A percentile compares a stretch with the other conserved stretches of the same genome.
These are phyloP conservation scores for Acomys russatus DNA, from an alignment of 2,797 vertebrate species.

Conservation along the genomic window DNA sequence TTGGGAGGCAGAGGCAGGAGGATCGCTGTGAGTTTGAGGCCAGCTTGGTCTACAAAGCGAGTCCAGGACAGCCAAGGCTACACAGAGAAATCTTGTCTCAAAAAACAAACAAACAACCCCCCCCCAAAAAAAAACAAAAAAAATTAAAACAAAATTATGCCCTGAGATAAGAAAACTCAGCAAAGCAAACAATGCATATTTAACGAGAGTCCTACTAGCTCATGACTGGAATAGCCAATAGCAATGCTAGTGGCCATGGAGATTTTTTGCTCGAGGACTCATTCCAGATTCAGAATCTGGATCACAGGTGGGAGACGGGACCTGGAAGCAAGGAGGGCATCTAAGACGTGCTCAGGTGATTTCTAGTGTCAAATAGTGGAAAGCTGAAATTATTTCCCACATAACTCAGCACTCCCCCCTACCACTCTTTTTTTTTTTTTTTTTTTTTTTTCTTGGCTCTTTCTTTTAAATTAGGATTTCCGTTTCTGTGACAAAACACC, in stretches of 20 bases:
- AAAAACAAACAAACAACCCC: too few relatives aligned
- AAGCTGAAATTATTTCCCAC: constrained; percentile 19
- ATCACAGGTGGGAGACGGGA: background rate
- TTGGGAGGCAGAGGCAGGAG: too few relatives aligned
- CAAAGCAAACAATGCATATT: background rate
- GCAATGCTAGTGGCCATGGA: background rate
- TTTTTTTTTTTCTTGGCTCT: too few relatives aligned
- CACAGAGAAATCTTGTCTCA: too few relatives aligned
- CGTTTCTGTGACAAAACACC: background rate
- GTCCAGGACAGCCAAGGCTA: too few relatives aligned
- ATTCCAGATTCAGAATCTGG: background rate
- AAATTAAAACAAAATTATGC: constrained; percentile 13
- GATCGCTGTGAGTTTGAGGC: too few relatives aligned
- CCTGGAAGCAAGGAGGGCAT: background rate
- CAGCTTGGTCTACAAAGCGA: too few relatives aligned
- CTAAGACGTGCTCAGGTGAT: background rate
- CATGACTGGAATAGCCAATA: background rate
- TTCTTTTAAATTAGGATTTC: background rate
- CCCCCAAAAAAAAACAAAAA: too few relatives aligned
- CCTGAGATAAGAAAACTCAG: background rate
- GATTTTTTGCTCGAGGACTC: accelerated
- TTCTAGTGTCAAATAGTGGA: background rate
- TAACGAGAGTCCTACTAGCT: background rate
- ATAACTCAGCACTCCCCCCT: background rate
- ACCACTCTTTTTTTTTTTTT: too few relatives aligned